Evolutionary conservation across 2,888 invertebrate genomes (phyloP).

Genomic region (Invenusta paracnida): DNA sequence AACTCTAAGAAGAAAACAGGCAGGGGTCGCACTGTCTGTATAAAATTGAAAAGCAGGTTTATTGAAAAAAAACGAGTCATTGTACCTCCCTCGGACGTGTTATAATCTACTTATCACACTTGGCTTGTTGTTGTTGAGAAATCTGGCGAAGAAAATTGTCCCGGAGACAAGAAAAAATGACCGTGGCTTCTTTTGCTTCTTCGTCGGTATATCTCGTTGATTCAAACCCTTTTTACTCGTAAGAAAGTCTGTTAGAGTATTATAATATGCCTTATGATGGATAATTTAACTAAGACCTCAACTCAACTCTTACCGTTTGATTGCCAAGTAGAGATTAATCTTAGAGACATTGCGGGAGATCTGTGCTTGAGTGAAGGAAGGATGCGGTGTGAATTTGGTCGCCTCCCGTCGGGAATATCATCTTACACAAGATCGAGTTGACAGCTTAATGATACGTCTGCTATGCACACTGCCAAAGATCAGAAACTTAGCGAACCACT

Average conservation of each 20-base stretch:
- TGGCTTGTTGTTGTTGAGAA: too few relatives aligned
- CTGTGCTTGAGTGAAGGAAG: neutral
- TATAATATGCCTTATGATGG: too few relatives aligned
- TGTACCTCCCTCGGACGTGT: too few relatives aligned
- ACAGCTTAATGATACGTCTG: neutral
- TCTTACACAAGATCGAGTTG: neutral
- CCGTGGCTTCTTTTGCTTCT: neutral
- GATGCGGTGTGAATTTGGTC: neutral
- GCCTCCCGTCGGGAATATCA: neutral
- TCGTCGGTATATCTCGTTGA: neutral
- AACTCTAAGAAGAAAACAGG: too few relatives aligned
- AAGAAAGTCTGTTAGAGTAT: too few relatives aligned
- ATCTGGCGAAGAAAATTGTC: neutral
- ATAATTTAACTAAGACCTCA: too few relatives aligned
- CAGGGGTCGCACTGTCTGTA: too few relatives aligned
- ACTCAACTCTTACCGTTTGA: neutral
- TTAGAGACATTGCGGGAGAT: neutral
- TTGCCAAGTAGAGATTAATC: neutral
- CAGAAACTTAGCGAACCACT: too few relatives aligned
- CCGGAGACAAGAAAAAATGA: neutral
- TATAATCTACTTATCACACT: too few relatives aligned
- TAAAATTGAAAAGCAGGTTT: too few relatives aligned
- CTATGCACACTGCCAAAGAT: neutral
- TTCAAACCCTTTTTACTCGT: too few relatives aligned
- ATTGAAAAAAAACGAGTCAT: too few relatives aligned